Conservation (phyloP, 2,113 vertebrate species). For the Nerophis lumbriciformis region DNA sequence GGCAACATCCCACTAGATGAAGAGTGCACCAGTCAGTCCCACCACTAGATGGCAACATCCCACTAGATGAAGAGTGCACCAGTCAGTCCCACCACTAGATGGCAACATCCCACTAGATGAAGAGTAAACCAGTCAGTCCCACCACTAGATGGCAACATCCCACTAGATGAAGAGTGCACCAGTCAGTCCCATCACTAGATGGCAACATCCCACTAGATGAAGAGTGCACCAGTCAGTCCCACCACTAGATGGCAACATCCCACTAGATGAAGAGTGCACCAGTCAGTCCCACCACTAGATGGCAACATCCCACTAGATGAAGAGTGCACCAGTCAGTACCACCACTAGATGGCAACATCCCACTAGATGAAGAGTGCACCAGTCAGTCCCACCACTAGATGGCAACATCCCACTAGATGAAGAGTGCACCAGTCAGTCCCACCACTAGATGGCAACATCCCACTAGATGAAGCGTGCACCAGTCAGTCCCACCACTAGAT, state of each 20-base stretch:
- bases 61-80: background rate
- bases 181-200: too few relatives aligned
- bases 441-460: constrained; percentile 47
- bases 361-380: background rate
- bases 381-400: too few relatives aligned
- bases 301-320: too few relatives aligned
- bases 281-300: too few relatives aligned
- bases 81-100: too few relatives aligned
- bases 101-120: too few relatives aligned
- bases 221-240: constrained; percentile 6
- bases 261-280: background rate
- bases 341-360: constrained; percentile 47
- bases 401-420: too few relatives aligned
- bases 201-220: too few relatives aligned
- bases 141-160: constrained; percentile 47
- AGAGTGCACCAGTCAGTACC: constrained; percentile 6
- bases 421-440: constrained; percentile 6
- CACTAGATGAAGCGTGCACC: background rate
- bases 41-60: constrained; percentile 47
- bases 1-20: too few relatives aligned
- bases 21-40: constrained; percentile 6
- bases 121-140: constrained; percentile 6
- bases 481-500: too few relatives aligned
- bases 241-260: constrained; percentile 47
- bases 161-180: background rate